A percentile compares a stretch with the other conserved stretches of the same genome.
Conservation (phyloP, 35 echinoderm and acorn worm genomes). For the Lytechinus pictus region DNA sequence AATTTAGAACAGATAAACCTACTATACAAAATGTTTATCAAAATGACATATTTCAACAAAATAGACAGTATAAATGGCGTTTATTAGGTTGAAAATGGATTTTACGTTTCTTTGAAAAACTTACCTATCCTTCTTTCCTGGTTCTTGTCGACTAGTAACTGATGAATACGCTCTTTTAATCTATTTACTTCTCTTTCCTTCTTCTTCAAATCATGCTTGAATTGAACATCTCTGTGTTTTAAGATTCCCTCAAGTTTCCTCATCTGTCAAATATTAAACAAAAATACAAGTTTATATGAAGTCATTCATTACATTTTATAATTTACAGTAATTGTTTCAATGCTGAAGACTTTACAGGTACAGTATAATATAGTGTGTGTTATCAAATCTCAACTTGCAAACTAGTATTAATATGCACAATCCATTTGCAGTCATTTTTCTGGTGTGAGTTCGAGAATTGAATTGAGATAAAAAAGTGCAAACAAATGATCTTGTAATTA, state of each 20-base stretch:
- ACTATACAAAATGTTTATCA: no score
- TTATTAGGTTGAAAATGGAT: no score
- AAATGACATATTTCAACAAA: no score
- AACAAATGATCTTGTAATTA: no score
- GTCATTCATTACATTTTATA: not conserved
- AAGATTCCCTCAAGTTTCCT: constrained; percentile 87
- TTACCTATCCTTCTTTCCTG: constrained; percentile 98
- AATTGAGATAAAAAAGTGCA: no score
- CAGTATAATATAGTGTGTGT: no score
- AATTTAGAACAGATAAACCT: no score
- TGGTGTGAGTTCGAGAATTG: no score
- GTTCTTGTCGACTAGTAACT: constrained; percentile 94
- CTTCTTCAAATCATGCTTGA: constrained; percentile 98
- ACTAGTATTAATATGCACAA: not conserved
- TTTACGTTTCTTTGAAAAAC: no score
- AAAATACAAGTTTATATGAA: not conserved
- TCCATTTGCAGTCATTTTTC: no score
- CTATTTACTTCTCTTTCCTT: constrained; percentile 95
- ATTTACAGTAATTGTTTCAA: not conserved
- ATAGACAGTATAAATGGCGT: no score
- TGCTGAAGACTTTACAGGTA: not conserved
- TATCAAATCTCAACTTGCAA: no score
- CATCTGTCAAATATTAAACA: constrained; percentile 47
- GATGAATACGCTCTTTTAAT: constrained; percentile 97
- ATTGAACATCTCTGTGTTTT: constrained; percentile 87